Base-by-base conservation (phyloP, 2,797 vertebrate genomes). In the Lepilemur ruficaudatus region DNA sequence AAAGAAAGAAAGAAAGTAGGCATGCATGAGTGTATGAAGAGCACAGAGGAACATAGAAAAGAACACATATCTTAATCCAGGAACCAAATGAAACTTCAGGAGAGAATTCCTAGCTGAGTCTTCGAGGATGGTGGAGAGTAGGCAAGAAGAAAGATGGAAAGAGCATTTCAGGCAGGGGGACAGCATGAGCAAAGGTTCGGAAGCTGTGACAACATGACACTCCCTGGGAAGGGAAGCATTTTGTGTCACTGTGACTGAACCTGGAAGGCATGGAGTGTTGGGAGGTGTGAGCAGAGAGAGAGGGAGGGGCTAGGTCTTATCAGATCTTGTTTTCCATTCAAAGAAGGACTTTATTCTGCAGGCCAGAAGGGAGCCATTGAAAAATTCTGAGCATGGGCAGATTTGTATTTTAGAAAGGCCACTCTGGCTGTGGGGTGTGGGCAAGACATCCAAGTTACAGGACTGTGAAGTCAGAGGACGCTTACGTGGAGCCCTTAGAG, bases 201-300 rank as follows among this genome's bases (percentile, higher is more conserved):
- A 38, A 38, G n/a, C 25, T 5, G 12, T 9, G 18, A 67, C 30
- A 2, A 59, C 30, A 3, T 1, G 5, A 41, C 1, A 4, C 55
- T 4, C n/a, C 8, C 50, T 15, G 18, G 69, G 48, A 23, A n/a
- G 25, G 25, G 30, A 32, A 9, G 55, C 46, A 28, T n/a, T 18
- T 32, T n/a, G 14, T 11, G 15, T 17, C 20, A 9, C 52, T 17
- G 4, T 50, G 5, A 22, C 59, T 38, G 69, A 41, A 41, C 38
- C 10, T 13, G 18, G 38, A 17, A 70, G 46, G 52, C 32, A 17
- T 2, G 13, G 43, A 23, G 6, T 18, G 8, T 15, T 12, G 25
- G 30, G 32, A 18, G 32, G 18, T 15, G 35, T 5, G 22, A 63
- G 30, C 25, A 4, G 32, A 57, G 92, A 57, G 30, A 43, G 5